These are phyloP conservation scores for Petrolisthes manimaculis DNA, from an alignment of 2,888 invertebrate genomes.

Conservation along the genomic window DNA sequence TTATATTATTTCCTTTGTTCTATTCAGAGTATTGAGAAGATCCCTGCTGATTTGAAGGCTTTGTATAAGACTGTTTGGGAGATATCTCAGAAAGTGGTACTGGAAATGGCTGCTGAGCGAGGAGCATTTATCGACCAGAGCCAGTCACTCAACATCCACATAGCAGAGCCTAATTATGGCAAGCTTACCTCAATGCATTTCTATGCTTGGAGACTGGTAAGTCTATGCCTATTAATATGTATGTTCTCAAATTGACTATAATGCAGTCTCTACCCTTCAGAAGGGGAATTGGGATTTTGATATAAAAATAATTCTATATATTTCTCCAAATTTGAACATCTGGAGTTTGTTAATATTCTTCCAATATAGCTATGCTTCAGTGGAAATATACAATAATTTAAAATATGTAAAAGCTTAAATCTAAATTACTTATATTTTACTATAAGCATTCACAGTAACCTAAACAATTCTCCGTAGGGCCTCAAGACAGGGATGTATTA, in stretches of 20 bases:
- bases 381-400: too few species aligned
- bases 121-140: constrained; percentile 99
- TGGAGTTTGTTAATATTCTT: too few species aligned
- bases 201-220: constrained; percentile 88
- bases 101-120: constrained; percentile 97
- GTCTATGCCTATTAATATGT: neutral
- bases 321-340: too few species aligned
- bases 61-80: constrained; percentile 98
- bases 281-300: too few species aligned
- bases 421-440: too few species aligned
- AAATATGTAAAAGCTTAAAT: too few species aligned
- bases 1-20: too few species aligned
- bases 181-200: constrained; percentile 98
- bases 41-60: constrained; percentile 86
- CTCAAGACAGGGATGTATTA: constrained; percentile 99
- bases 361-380: too few species aligned
- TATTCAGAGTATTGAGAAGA: constrained; percentile 80
- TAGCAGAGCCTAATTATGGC: constrained; percentile 93
- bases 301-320: too few species aligned
- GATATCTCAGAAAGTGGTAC: constrained; percentile 89
- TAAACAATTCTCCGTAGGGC: constrained; percentile 74
- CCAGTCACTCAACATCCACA: constrained; percentile 97
- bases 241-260: neutral
- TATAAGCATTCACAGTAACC: too few species aligned
- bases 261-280: neutral